These are phyloP conservation scores for Branchinecta lynchi DNA, from an alignment of 1,140 invertebrate genomes.

Conservation along the genomic window DNA sequence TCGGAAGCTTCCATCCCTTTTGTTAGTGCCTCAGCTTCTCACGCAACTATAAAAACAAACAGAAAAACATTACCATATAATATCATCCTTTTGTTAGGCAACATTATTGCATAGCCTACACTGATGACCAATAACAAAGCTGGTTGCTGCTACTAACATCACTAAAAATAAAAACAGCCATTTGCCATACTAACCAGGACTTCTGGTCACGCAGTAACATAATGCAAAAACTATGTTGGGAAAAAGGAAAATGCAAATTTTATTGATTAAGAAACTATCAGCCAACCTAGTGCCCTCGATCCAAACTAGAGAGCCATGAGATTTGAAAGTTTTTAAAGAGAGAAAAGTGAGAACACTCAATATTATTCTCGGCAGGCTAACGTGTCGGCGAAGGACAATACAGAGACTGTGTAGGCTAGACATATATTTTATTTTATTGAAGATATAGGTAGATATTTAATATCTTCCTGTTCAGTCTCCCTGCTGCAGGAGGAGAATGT, in stretches of 20 bases:
- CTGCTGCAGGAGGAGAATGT: conserved; percentile 8
- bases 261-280: too few species aligned
- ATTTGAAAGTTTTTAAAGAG: conserved; percentile 7
- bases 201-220: conserved; percentile 5
- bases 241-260: neutral
- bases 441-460: neutral
- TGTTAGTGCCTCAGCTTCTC: conserved; percentile 8
- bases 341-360: conserved; percentile 2
- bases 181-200: neutral
- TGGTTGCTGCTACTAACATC: conserved; percentile 5
- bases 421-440: neutral
- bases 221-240: conserved; percentile 9
- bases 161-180: conserved; percentile 6
- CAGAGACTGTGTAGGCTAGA: conserved; percentile 4
- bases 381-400: too few species aligned
- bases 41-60: neutral
- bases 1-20: conserved; percentile 8
- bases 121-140: conserved; percentile 9
- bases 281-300: conserved; percentile 8
- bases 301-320: conserved; percentile 8
- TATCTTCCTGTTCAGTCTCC: conserved; percentile 5
- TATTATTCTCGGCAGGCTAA: conserved; percentile 6
- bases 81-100: conserved; percentile 6
- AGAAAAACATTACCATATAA: neutral
- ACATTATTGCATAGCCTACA: conserved; percentile 1